These are phyloP conservation scores for Philhelius pedissequus DNA, from an alignment of 2,888 invertebrate species.

Conservation along the genomic window DNA sequence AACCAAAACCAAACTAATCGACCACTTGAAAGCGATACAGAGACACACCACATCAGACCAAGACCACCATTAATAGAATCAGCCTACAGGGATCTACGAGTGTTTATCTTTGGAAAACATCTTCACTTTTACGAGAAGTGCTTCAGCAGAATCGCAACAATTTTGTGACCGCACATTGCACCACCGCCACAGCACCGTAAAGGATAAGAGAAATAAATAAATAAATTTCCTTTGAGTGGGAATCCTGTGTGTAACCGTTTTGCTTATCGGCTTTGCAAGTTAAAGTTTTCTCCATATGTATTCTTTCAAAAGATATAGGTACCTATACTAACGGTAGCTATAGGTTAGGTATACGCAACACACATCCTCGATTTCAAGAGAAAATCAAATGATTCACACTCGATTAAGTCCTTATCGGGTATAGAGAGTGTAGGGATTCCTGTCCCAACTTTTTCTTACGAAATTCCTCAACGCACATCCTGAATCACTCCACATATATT, in stretches of 20 bases:
- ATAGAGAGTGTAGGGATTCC: conserved; percentile 17
- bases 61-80: conserved; percentile 59
- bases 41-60: conserved; percentile 10
- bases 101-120: conserved; percentile 46
- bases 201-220: conserved; percentile 38
- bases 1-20: conserved; percentile 61
- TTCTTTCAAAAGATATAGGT: not conserved
- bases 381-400: conserved; percentile 61
- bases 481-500: not conserved
- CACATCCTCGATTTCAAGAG: conserved; percentile 3
- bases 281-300: conserved; percentile 32
- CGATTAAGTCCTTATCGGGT: conserved; percentile 61
- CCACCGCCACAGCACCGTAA: too few species aligned
- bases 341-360: not conserved
- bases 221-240: conserved; percentile 38
- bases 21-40: conserved; percentile 62
- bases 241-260: conserved; percentile 33
- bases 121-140: conserved; percentile 61
- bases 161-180: conserved; percentile 57
- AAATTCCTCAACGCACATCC: conserved; percentile 10
- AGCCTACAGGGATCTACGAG: conserved; percentile 41
- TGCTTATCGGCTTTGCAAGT: conserved; percentile 50
- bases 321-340: too few species aligned
- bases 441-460: not conserved
- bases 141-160: conserved; percentile 51